Evolutionary conservation across 2,113 vertebrate genomes (phyloP).

Genomic region (Malurus alboscapulatus): DNA sequence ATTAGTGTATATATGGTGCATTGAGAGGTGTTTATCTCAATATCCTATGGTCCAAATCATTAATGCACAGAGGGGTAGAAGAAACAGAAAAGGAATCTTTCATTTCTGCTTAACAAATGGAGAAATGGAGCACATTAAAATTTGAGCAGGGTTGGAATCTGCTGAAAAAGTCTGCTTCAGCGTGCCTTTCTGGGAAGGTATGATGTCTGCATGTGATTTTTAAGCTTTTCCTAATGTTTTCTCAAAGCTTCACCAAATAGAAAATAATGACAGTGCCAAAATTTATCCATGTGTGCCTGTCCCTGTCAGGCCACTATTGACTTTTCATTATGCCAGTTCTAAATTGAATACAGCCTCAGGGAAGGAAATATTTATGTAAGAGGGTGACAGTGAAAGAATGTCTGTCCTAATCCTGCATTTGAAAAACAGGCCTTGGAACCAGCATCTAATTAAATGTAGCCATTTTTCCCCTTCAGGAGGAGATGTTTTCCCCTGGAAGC

Average conservation of each 20-base stretch:
- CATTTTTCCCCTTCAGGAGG: neutral
- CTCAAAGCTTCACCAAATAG: neutral
- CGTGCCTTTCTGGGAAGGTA: neutral
- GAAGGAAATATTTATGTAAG: conserved; percentile 43
- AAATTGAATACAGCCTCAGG: conserved; percentile 24
- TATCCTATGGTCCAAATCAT: neutral
- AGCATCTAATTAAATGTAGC: neutral
- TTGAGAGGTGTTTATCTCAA: neutral
- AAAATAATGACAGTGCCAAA: neutral
- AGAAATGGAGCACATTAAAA: neutral
- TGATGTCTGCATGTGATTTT: neutral
- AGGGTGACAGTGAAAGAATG: neutral
- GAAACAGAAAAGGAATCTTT: neutral
- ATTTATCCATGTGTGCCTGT: neutral
- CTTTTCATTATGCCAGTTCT: neutral
- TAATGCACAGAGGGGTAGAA: neutral
- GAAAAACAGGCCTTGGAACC: neutral
- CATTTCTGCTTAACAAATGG: neutral
- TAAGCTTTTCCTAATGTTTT: neutral
- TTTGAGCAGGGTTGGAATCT: neutral
- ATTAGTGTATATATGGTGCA: neutral
- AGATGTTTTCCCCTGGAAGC: neutral
- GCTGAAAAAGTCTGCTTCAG: neutral
- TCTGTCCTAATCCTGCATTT: neutral
- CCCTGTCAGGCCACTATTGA: neutral